phyloP scores from a whole-genome alignment of 2,888 invertebrate genomes.

The Caenorhabditis uteleia region DNA sequence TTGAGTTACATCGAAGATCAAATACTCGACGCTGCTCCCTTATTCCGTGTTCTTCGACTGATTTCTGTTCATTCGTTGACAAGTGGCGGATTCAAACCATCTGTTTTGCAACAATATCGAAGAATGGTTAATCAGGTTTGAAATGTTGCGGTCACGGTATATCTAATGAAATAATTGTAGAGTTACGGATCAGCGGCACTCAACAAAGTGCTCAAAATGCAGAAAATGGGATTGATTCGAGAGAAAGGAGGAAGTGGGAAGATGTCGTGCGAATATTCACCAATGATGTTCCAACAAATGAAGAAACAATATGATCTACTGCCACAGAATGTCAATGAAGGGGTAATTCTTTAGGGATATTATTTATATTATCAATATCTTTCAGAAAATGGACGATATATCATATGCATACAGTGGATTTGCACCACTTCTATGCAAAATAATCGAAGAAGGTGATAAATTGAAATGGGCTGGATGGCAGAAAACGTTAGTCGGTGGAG shows the following conservation, averaged over 20 bases:
- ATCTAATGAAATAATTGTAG: constrained; percentile 34
- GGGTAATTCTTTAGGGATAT: constrained; percentile 6
- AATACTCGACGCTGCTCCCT: constrained; percentile 76
- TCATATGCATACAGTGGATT: constrained; percentile 89
- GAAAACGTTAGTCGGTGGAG: constrained; percentile 27
- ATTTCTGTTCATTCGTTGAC: constrained; percentile 91
- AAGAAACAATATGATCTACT: constrained; percentile 45
- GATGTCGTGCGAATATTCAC: constrained; percentile 41
- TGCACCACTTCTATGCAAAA: constrained; percentile 87
- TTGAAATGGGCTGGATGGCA: constrained; percentile 51
- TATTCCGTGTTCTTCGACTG: constrained; percentile 74
- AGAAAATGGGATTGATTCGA: constrained; percentile 64
- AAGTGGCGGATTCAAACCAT: constrained; percentile 89
- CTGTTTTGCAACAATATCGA: constrained; percentile 78
- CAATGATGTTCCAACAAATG: constrained; percentile 41
- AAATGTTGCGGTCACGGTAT: too few species aligned
- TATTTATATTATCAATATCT: not conserved
- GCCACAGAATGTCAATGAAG: constrained; percentile 32
- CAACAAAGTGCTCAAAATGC: constrained; percentile 60
- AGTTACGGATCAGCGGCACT: constrained; percentile 62
- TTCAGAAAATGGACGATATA: constrained; percentile 81
- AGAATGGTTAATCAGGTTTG: constrained; percentile 48
- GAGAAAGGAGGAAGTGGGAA: constrained; percentile 47
- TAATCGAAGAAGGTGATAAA: constrained; percentile 74
- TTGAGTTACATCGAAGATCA: constrained; percentile 89